Evolutionary conservation across 2,113 vertebrate species (phyloP).

Genomic region (Syngnathus typhle): DNA sequence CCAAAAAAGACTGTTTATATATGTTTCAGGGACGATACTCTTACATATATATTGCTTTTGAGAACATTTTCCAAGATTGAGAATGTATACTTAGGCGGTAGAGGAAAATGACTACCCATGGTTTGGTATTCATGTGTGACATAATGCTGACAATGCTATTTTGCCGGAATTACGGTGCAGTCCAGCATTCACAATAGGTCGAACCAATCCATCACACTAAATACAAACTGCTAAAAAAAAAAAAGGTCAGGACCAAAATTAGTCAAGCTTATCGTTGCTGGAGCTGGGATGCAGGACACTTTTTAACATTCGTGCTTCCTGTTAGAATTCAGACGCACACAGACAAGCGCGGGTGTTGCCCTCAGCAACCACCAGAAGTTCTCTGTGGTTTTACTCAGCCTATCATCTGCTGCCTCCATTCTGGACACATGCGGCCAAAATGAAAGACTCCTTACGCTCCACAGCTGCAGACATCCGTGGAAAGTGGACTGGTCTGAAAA

Average conservation of each 20-base stretch:
- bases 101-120: neutral
- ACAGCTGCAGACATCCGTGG: conserved; percentile 26
- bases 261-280: neutral
- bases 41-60: neutral
- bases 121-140: neutral
- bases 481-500: conserved; percentile 43
- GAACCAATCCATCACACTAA: neutral
- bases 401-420: conserved; percentile 47
- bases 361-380: conserved; percentile 41
- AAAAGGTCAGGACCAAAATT: neutral
- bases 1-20: neutral
- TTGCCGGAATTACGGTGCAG: neutral
- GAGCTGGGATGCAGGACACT: neutral
- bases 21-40: neutral
- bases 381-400: conserved; percentile 51
- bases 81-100: neutral
- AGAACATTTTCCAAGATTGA: neutral
- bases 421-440: conserved; percentile 33
- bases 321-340: neutral
- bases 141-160: neutral
- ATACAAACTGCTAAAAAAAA: neutral
- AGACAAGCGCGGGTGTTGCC: conserved; percentile 43
- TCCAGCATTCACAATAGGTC: neutral
- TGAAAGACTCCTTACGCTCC: conserved; percentile 45
- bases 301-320: neutral